Evolutionary conservation across 2,797 vertebrate genomes (phyloP).

Genomic region (Galagoides demidoff): DNA sequence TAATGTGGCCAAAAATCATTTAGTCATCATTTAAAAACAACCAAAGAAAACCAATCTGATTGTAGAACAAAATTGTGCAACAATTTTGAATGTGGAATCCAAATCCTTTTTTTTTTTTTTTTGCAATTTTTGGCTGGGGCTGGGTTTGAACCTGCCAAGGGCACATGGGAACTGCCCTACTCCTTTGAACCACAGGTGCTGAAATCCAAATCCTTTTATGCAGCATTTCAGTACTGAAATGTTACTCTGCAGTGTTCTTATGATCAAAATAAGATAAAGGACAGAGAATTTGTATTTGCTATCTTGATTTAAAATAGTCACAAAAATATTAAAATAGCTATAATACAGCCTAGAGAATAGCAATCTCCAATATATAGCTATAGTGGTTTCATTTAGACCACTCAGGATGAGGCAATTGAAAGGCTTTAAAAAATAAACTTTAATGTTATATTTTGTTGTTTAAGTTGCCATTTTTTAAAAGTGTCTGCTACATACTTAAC

Average conservation of each 20-base stretch:
- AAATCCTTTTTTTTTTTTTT: background rate
- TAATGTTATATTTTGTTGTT: background rate
- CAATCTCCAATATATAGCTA: background rate
- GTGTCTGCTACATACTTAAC: background rate
- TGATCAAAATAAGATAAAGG: background rate
- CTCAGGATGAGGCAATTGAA: background rate
- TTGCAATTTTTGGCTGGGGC: too few relatives aligned
- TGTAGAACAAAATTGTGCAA: background rate
- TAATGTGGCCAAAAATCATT: background rate
- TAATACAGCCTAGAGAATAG: background rate
- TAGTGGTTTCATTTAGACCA: background rate
- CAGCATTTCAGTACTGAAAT: background rate
- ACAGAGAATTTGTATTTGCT: slow-evolving; percentile 23
- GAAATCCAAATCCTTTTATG: background rate
- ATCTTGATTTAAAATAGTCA: slow-evolving; percentile 12
- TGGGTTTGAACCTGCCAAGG: too few relatives aligned
- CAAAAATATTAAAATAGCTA: background rate
- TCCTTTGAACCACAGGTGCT: background rate
- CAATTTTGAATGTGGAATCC: background rate
- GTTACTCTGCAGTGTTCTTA: background rate
- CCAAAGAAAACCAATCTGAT: background rate
- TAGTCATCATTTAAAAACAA: background rate
- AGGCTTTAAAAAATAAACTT: background rate
- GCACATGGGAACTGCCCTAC: too few relatives aligned
- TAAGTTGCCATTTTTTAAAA: background rate